These are phyloP conservation scores for Neomonachus schauinslandi DNA, from an alignment of 2,113 vertebrate genomes.

Conservation along the genomic window DNA sequence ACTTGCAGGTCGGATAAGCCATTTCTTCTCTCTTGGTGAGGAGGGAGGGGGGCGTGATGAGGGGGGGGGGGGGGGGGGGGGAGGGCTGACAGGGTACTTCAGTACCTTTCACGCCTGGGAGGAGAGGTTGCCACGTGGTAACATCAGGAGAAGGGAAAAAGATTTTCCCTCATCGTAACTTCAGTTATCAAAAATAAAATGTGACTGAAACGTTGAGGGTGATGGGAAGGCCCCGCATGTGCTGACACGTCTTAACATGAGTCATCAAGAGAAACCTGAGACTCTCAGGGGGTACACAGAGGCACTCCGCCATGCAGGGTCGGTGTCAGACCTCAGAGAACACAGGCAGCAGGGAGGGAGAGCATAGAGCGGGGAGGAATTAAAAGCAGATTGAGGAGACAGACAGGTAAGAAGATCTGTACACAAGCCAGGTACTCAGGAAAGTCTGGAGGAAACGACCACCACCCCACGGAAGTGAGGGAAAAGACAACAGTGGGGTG, in stretches of 20 bases:
- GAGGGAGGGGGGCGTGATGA: not conserved
- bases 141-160: not conserved
- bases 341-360: not conserved
- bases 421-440: not conserved
- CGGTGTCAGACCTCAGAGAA: not conserved
- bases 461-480: not conserved
- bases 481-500: not conserved
- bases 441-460: not conserved
- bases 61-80: not conserved
- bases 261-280: not conserved
- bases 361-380: not conserved
- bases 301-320: not conserved
- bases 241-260: not conserved
- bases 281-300: not conserved
- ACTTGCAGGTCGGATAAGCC: not conserved
- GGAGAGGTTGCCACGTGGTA: not conserved
- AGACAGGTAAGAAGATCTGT: not conserved
- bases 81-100: not conserved
- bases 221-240: not conserved
- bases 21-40: not conserved
- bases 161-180: not conserved
- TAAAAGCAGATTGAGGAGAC: not conserved
- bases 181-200: slow-evolving; percentile 40
- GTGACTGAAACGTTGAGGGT: not conserved
- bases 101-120: not conserved